phyloP scores from a whole-genome alignment of 2,113 vertebrate genomes.

The Dinomys branickii region DNA sequence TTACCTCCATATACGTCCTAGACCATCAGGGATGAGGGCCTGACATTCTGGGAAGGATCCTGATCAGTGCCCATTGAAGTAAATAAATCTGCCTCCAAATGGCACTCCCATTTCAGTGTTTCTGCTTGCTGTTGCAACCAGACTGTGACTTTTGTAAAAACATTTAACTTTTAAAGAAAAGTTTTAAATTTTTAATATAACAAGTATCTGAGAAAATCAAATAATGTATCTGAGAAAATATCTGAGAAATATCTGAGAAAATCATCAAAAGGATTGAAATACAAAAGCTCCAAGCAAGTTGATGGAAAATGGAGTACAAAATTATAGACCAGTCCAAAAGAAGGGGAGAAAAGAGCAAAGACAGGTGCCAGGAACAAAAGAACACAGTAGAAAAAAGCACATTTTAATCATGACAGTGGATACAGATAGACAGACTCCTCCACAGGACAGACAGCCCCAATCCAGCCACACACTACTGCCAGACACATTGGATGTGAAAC shows the following conservation, averaged over 20 bases:
- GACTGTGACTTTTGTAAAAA: not conserved
- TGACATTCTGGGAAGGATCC: no score
- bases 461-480: fast-evolving
- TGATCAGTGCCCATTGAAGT: no score
- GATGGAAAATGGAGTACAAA: not conserved
- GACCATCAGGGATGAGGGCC: no score
- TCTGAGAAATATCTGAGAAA: not conserved
- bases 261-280: not conserved
- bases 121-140: no score
- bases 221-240: no score
- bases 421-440: fast-evolving
- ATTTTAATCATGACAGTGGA: fast-evolving
- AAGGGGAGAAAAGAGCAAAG: not conserved
- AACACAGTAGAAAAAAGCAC: not conserved
- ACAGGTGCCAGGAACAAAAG: no score
- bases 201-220: no score
- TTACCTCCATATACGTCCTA: no score
- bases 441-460: fast-evolving
- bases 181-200: not conserved
- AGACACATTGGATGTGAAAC: fast-evolving
- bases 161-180: not conserved
- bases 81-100: no score
- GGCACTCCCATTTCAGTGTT: no score
- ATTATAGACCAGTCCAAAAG: fast-evolving
- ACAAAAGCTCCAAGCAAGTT: not conserved